Evolutionary conservation across 2,113 vertebrate species (phyloP).

Genomic region (Pterocles gutturalis): DNA sequence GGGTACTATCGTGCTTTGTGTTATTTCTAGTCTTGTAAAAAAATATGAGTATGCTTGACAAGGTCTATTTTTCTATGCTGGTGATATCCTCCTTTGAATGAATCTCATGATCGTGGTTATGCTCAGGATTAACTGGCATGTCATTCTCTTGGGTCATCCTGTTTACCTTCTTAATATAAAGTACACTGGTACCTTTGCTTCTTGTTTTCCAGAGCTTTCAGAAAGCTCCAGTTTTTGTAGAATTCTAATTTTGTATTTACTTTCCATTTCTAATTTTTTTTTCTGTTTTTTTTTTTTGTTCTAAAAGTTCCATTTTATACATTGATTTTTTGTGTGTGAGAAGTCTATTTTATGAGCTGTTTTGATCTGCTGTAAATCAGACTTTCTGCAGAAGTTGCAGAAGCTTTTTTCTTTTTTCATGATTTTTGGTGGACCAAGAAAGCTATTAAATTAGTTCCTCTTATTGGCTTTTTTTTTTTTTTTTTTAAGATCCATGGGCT

Average conservation of each 20-base stretch:
- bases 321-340: neutral
- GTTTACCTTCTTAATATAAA: neutral
- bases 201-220: rapidly evolving
- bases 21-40: neutral
- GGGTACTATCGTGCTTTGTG: neutral
- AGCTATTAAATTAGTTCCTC: neutral
- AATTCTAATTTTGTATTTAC: neutral
- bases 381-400: neutral
- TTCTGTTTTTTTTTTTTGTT: rapidly evolving
- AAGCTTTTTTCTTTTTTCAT: neutral
- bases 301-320: neutral
- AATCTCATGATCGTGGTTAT: rapidly evolving
- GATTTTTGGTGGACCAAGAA: neutral
- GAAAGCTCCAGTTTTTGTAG: neutral
- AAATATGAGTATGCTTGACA: neutral
- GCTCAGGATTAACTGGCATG: neutral
- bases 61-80: neutral
- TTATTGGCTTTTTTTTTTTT: neutral
- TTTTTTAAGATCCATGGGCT: neutral
- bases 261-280: neutral
- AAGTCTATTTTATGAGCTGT: neutral
- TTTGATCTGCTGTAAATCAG: neutral
- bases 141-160: neutral
- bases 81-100: neutral
- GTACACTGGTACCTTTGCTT: neutral